Evolutionary conservation across 2,797 vertebrate species (phyloP).

Genomic region (Falco columbarius): DNA sequence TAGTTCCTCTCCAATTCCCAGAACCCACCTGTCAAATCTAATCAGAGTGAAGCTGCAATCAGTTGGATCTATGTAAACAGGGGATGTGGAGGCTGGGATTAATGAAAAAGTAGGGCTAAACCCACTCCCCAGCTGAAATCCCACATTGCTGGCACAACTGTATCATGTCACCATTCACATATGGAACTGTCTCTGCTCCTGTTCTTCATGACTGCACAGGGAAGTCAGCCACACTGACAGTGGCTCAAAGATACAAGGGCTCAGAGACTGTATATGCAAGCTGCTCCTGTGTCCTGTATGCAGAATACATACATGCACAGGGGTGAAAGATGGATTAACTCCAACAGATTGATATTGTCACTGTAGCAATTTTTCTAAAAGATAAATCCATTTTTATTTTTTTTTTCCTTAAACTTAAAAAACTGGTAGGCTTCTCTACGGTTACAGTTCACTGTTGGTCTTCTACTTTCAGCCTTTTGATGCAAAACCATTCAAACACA

Average conservation of each 20-base stretch:
- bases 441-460: neutral
- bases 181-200: neutral
- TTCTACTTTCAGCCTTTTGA: neutral
- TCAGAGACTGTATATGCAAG: neutral
- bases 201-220: neutral
- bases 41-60: neutral
- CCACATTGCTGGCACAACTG: neutral
- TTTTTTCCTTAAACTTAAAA: neutral
- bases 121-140: neutral
- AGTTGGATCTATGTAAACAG: neutral
- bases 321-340: neutral
- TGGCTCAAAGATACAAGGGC: neutral
- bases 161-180: neutral
- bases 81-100: neutral
- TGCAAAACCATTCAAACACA: neutral
- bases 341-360: neutral
- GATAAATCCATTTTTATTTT: fast-evolving
- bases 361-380: neutral
- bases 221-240: neutral
- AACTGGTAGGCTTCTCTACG: neutral
- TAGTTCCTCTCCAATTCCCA: neutral
- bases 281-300: neutral
- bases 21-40: neutral
- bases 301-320: neutral
- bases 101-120: neutral